phyloP scores from a whole-genome alignment of 2,797 vertebrate genomes.

The Myotis vivesi region DNA sequence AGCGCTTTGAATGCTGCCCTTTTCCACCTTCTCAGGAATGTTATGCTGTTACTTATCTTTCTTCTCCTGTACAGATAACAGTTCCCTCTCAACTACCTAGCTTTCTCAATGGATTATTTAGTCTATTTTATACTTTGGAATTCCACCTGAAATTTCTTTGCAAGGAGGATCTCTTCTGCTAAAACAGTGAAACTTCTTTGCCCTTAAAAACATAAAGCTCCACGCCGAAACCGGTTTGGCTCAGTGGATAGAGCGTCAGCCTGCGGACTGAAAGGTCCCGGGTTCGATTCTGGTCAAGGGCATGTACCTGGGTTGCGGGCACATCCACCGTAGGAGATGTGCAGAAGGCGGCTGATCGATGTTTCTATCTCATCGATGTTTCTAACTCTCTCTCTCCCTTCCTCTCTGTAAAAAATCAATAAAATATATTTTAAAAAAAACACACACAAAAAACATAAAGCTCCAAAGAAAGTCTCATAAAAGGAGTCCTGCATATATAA shows the following conservation, averaged over 20 bases:
- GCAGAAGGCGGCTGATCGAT: too few species aligned
- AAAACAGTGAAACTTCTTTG: neutral
- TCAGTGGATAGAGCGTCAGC: too few species aligned
- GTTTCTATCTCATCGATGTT: too few species aligned
- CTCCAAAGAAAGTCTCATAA: neutral
- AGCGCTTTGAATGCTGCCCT: neutral
- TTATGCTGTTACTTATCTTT: neutral
- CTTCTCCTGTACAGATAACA: neutral
- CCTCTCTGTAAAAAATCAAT: too few species aligned
- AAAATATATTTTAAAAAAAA: too few species aligned
- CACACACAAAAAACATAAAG: conserved; percentile 9
- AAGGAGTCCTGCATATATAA: neutral
- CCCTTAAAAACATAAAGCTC: neutral
- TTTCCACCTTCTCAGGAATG: neutral
- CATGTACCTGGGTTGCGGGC: too few species aligned
- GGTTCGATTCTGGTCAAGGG: too few species aligned
- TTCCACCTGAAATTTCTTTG: neutral
- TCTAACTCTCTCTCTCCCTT: too few species aligned
- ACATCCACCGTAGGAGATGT: too few species aligned
- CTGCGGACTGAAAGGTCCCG: too few species aligned
- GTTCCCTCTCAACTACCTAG: neutral
- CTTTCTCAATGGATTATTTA: neutral
- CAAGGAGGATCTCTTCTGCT: neutral
- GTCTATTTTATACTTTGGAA: neutral
- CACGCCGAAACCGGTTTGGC: too few species aligned